Conservation (phyloP, 2,888 invertebrate species). For the Sarcophaga rosellei region DNA sequence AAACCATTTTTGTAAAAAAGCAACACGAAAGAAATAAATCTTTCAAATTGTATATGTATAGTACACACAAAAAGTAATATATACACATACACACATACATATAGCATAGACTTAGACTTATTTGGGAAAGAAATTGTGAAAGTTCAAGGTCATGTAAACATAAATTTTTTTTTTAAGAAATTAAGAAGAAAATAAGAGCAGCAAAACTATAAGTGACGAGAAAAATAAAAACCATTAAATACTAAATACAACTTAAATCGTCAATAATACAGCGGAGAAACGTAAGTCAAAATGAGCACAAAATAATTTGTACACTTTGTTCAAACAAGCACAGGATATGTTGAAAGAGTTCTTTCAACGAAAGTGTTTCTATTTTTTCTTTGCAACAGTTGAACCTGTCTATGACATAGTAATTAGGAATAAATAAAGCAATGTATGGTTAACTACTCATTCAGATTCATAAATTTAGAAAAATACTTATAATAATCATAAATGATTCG, state of each 20-base stretch:
- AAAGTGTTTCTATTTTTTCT: conserved; percentile 7
- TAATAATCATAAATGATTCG: too few relatives aligned
- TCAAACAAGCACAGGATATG: not conserved
- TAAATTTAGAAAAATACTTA: too few relatives aligned
- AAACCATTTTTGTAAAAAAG: conserved; percentile 40
- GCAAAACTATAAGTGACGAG: not conserved
- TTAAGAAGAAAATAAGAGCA: not conserved
- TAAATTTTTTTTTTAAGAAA: not conserved
- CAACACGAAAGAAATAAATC: conserved; percentile 50
- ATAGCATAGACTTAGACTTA: not conserved
- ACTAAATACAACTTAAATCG: conserved; percentile 20
- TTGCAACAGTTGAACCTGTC: not conserved
- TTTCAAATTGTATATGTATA: conserved; percentile 12
- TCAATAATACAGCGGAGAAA: conserved; percentile 49
- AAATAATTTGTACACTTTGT: conserved; percentile 12
- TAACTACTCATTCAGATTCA: too few relatives aligned
- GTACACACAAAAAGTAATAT: not conserved
- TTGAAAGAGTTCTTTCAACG: conserved; percentile 16
- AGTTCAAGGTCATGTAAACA: conserved; percentile 55
- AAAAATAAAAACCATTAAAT: not conserved
- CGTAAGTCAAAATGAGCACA: conserved; percentile 4
- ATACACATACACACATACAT: conserved; percentile 1
- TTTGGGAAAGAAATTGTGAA: not conserved
- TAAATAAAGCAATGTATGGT: too few relatives aligned
- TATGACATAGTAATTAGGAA: not conserved